Conservation (phyloP, 2,888 invertebrate genomes). For the Ophioninae sp. region DNA sequence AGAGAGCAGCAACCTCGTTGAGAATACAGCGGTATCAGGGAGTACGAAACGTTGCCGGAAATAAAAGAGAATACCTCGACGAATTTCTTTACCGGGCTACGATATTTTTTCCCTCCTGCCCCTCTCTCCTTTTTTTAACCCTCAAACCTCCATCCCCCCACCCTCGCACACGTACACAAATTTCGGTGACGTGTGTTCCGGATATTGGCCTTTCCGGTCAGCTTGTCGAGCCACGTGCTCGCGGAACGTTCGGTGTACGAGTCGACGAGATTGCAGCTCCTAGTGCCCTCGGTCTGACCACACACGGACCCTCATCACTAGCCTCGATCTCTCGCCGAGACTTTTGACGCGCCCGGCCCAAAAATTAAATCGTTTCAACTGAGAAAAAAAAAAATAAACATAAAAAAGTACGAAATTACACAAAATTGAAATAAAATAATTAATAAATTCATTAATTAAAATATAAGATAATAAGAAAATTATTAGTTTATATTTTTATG, state of each 20-base stretch:
- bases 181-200: conserved; percentile 34
- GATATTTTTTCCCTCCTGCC: conserved; percentile 15
- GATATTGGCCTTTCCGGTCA: conserved; percentile 56
- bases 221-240: conserved; percentile 23
- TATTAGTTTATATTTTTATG: too few relatives aligned
- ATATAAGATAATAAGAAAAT: too few relatives aligned
- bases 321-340: not conserved
- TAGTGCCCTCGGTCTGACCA: conserved; percentile 36
- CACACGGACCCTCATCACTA: conserved; percentile 47
- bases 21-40: conserved; percentile 37
- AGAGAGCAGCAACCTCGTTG: conserved; percentile 5
- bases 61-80: conserved; percentile 48
- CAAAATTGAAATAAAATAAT: too few relatives aligned
- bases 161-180: not conserved
- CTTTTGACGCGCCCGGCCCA: not conserved
- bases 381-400: not conserved
- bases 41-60: conserved; percentile 14
- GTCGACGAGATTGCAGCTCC: conserved; percentile 26
- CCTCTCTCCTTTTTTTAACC: too few relatives aligned
- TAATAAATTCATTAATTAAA: too few relatives aligned
- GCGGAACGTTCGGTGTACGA: conserved; percentile 16
- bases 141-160: not conserved
- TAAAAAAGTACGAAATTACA: too few relatives aligned
- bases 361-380: not conserved
- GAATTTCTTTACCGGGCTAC: conserved; percentile 48